Conservation (phyloP, 1,140 invertebrate species). For the Drosophila varians region DNA sequence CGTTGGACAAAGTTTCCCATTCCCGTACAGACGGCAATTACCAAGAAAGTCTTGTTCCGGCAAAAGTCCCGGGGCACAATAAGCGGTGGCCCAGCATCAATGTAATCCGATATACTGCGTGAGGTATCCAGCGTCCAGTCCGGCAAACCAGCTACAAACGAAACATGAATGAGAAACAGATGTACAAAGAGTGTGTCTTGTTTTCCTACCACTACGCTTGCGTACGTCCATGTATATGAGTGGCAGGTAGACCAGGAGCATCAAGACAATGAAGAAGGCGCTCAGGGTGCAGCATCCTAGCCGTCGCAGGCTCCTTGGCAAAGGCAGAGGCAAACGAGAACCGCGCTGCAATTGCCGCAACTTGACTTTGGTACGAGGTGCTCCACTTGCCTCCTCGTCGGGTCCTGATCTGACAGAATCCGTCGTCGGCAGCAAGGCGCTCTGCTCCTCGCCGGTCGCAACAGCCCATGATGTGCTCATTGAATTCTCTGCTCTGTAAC, state of each 20-base stretch:
- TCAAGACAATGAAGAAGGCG: conserved; percentile 9
- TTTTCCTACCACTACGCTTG: conserved; percentile 44
- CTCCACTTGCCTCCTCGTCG: conserved; percentile 30
- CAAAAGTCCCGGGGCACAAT: conserved; percentile 87
- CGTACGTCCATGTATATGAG: conserved; percentile 52
- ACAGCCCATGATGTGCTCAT: conserved; percentile 12
- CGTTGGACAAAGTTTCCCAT: conserved; percentile 87
- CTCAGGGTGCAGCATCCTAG: conserved; percentile 27
- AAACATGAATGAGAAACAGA: neutral
- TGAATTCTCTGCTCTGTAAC: neutral
- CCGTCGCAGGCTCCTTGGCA: conserved; percentile 44
- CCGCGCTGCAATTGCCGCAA: conserved; percentile 30
- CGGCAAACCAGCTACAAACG: conserved; percentile 62
- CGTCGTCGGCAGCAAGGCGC: conserved; percentile 26
- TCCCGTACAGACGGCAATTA: conserved; percentile 90
- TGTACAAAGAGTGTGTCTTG: neutral
- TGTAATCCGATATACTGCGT: conserved; percentile 88
- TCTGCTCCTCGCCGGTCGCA: conserved; percentile 40
- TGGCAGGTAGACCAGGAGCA: conserved; percentile 58
- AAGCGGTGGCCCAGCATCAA: conserved; percentile 88
- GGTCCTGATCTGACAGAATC: conserved; percentile 12
- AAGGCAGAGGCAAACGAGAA: conserved; percentile 30
- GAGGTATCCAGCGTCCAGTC: conserved; percentile 90
- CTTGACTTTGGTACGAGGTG: conserved; percentile 21
- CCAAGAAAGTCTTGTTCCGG: conserved; percentile 85